These are phyloP conservation scores for Agelastica alni DNA, from an alignment of 2,888 invertebrate genomes.

Conservation along the genomic window DNA sequence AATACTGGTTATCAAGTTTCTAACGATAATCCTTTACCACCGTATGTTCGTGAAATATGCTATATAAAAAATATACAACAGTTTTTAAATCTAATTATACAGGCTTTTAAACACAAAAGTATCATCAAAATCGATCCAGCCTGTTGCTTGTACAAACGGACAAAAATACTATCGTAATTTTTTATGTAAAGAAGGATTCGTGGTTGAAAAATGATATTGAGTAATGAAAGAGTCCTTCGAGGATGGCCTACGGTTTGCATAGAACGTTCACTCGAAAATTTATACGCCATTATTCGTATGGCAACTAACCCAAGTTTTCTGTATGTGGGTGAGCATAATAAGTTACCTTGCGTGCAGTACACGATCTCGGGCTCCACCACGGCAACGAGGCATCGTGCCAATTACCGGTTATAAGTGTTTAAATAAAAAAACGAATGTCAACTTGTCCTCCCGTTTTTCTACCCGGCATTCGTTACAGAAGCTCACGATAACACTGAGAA, in stretches of 20 bases:
- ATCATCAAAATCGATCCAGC: too few species aligned
- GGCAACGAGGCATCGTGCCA: conserved; percentile 46
- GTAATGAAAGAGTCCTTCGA: too few species aligned
- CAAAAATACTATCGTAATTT: too few species aligned
- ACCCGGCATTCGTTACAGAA: conserved; percentile 11
- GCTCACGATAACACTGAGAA: conserved; percentile 3
- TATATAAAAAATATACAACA: too few species aligned
- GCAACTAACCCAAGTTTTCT: conserved; percentile 11
- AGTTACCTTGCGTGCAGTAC: conserved; percentile 45
- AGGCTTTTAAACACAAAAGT: too few species aligned
- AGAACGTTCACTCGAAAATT: conserved; percentile 25
- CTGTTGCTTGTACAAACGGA: too few species aligned
- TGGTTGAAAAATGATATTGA: too few species aligned
- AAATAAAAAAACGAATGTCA: conserved; percentile 41
- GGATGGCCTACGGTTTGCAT: conserved; percentile 22
- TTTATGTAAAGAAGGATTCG: too few species aligned
- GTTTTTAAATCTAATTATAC: too few species aligned
- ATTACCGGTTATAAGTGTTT: conserved; percentile 51
- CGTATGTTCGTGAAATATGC: too few species aligned
- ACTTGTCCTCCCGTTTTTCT: conserved; percentile 22
- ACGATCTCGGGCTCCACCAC: conserved; percentile 1
- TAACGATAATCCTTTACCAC: too few species aligned
- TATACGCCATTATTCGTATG: conserved; percentile 29
- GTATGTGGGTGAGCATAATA: conserved; percentile 36
- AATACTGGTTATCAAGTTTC: too few species aligned